Base-by-base conservation (phyloP, 2,113 vertebrate species). In the Zosterops pallidus region DNA sequence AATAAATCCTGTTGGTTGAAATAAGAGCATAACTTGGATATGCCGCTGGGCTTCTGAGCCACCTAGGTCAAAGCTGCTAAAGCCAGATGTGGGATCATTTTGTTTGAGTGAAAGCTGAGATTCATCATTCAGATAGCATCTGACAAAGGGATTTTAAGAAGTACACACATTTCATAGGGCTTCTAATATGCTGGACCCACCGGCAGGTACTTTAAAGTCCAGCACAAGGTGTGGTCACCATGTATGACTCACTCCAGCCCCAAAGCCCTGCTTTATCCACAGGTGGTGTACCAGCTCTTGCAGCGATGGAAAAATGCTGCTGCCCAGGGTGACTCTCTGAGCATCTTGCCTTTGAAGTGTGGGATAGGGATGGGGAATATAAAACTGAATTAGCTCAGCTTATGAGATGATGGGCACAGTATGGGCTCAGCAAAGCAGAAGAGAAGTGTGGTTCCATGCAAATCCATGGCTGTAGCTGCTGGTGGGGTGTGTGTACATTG, bases 401-500 rank as follows among this genome's bases (percentile, higher is more conserved):
- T 83, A 90, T 57, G 84, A 74, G 47, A 69, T 46, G 26, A 68
- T 74, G 52, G 41, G 46, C 4, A 0, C 47, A 37, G 26, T 6
- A 33, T 2, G 1, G 39, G 19, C 41, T 81, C 68, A 68, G 55
- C 41, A 92, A 83, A 86, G 49, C 22, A 75, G 33, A 60, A 7
- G 25, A 5, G 44, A 71, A 86, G 35, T 26, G 18, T 31, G 18
- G 39, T 65, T 94, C 29, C 1, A 1, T 24, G 42, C 68, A 91
- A 77, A 70, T 16, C 77, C 28, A 9, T 5, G 5, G 52, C 37
- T 83, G 12, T 39, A n/a, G 9, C 28, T 62, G n/a, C 77, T 87
- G 50, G 22, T 10, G 10, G 24, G 1, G 12, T 25, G 42, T 2
- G 37, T 1, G 1, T 39, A 9, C 8, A 1, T n/a, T n/a, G 63